A percentile compares a stretch with the other conserved stretches of the same genome.
phyloP scores from a whole-genome alignment of 2,797 vertebrate genomes.

The Vultur gryphus region DNA sequence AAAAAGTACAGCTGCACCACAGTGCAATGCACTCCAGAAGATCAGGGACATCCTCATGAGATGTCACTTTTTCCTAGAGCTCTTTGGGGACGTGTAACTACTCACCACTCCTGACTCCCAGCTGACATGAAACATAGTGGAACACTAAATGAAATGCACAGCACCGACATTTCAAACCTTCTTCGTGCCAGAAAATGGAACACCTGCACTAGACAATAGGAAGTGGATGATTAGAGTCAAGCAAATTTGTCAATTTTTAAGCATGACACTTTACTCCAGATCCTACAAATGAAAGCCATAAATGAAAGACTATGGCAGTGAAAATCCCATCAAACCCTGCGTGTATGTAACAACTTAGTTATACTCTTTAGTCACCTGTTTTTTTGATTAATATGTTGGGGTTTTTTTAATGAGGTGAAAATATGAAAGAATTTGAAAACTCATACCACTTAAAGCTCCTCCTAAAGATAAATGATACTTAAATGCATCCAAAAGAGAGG shows the following conservation, averaged over 20 bases:
- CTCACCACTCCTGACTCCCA: background rate
- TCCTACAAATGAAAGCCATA: background rate
- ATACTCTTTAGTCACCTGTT: background rate
- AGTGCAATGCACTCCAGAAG: background rate
- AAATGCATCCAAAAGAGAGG: background rate
- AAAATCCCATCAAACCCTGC: background rate
- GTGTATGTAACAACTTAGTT: slow-evolving; percentile 3
- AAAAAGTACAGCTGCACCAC: slow-evolving; percentile 30
- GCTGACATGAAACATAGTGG: background rate
- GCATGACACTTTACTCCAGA: background rate
- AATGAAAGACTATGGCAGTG: background rate
- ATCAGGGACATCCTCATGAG: slow-evolving; percentile 3
- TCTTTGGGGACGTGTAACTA: slow-evolving; percentile 18
- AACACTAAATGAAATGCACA: background rate
- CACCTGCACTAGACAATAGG: slow-evolving; percentile 37
- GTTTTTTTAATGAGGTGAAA: slow-evolving; percentile 26
- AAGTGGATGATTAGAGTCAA: slow-evolving; percentile 2
- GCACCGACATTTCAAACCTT: background rate
- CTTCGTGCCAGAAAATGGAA: slow-evolving; percentile 28
- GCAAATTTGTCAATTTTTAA: slow-evolving; percentile 11
- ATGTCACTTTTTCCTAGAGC: background rate
- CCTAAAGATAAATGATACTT: background rate
- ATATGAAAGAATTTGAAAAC: slow-evolving; percentile 21
- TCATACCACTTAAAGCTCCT: background rate
- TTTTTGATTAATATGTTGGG: background rate